phyloP scores from a whole-genome alignment of 2,888 invertebrate species.

The Trilocha varians region DNA sequence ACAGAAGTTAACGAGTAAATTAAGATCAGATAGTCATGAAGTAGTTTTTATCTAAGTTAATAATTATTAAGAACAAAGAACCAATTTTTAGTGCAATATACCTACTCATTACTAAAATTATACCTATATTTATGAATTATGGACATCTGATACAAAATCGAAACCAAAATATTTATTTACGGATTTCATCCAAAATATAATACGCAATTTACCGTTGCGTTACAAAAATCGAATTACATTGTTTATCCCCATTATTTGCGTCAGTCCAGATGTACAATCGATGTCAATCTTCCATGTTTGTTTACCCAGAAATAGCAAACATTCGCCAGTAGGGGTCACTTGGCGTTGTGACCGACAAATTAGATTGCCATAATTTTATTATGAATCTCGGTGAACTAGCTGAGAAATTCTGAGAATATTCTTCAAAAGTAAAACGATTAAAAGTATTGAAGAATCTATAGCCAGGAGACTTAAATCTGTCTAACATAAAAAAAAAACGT shows the following conservation, averaged over 20 bases:
- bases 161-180: background rate
- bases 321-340: constrained; percentile 58
- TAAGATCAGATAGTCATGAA: no score
- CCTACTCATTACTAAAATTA: background rate
- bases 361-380: constrained; percentile 61
- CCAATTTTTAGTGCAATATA: no score
- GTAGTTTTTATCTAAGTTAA: no score
- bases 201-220: constrained; percentile 54
- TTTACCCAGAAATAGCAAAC: constrained; percentile 69
- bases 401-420: no score
- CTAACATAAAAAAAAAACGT: no score
- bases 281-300: constrained; percentile 67
- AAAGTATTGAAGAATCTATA: no score
- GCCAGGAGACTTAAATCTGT: no score
- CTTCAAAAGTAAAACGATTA: no score
- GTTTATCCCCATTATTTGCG: constrained; percentile 70
- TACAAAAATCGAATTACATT: constrained; percentile 65
- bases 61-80: no score
- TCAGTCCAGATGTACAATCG: constrained; percentile 67
- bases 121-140: background rate
- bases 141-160: no score
- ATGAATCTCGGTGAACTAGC: no score
- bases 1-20: no score
- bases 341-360: constrained; percentile 49
- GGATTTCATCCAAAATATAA: constrained; percentile 14